Evolutionary conservation across 2,113 vertebrate genomes (phyloP).

Genomic region (Montifringilla adamsi): DNA sequence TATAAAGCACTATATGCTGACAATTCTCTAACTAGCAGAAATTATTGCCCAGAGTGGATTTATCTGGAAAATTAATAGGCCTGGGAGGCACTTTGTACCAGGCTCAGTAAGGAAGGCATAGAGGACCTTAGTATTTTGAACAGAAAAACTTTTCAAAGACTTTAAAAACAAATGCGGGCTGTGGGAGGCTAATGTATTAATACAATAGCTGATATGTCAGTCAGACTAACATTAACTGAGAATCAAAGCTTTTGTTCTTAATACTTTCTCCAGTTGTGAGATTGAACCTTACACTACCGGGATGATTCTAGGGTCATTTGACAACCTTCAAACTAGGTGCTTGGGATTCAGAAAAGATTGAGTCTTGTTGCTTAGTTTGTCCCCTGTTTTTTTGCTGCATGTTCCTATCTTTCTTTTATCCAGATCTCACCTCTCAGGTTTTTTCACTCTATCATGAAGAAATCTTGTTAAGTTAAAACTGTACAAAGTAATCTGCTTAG

Average conservation of each 20-base stretch:
- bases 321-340: not conserved
- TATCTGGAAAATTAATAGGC: not conserved
- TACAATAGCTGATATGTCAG: not conserved
- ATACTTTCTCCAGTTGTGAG: not conserved
- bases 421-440: not conserved
- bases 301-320: not conserved
- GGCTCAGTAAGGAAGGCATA: not conserved
- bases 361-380: not conserved
- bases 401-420: not conserved
- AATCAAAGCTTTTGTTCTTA: not conserved
- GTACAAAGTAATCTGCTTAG: slow-evolving; percentile 13
- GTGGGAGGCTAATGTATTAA: not conserved
- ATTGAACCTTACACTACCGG: not conserved
- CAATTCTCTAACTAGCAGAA: not conserved
- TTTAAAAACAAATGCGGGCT: not conserved
- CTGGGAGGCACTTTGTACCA: not conserved
- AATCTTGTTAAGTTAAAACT: slow-evolving; percentile 52
- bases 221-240: not conserved
- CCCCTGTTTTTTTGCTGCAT: rapidly evolving
- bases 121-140: not conserved
- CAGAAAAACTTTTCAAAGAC: not conserved
- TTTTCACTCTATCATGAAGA: not conserved
- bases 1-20: not conserved
- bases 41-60: not conserved
- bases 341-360: not conserved